A percentile compares a stretch with the other conserved stretches of the same genome.
Conservation (phyloP, 2,797 vertebrate species). For the Cyprinodon diabolis region DNA sequence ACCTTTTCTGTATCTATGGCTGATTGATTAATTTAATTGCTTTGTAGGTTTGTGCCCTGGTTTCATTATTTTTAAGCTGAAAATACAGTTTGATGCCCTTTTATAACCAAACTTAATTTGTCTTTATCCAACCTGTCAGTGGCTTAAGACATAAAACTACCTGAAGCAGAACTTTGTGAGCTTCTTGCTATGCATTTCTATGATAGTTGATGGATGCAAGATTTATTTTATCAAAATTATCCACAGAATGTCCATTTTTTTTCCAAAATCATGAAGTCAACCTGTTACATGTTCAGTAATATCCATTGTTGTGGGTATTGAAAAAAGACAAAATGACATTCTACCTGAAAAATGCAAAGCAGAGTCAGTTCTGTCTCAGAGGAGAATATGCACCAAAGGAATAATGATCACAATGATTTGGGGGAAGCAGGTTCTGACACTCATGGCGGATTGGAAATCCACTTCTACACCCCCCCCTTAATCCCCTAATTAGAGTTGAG, state of each 20-base stretch:
- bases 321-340: too few relatives aligned
- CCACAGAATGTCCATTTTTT: too few relatives aligned
- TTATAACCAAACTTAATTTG: background rate
- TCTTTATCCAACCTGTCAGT: background rate
- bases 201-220: too few relatives aligned
- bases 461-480: background rate
- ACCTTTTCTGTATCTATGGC: background rate
- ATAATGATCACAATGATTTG: background rate
- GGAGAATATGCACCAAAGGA: background rate
- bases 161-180: too few relatives aligned
- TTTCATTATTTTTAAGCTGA: background rate
- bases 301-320: background rate
- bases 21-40: background rate
- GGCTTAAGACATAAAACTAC: background rate
- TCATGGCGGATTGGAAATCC: background rate
- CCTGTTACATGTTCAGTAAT: background rate
- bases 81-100: background rate
- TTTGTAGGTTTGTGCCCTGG: background rate
- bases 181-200: too few relatives aligned
- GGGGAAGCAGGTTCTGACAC: too few relatives aligned
- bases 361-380: too few relatives aligned
- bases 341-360: too few relatives aligned
- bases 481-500: conserved; percentile 6
- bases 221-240: too few relatives aligned
- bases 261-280: too few relatives aligned